Evolutionary conservation across 1,140 invertebrate species (phyloP), one percentile per base, ranked within the genome.

Genomic region (Megathymus violae): DNA sequence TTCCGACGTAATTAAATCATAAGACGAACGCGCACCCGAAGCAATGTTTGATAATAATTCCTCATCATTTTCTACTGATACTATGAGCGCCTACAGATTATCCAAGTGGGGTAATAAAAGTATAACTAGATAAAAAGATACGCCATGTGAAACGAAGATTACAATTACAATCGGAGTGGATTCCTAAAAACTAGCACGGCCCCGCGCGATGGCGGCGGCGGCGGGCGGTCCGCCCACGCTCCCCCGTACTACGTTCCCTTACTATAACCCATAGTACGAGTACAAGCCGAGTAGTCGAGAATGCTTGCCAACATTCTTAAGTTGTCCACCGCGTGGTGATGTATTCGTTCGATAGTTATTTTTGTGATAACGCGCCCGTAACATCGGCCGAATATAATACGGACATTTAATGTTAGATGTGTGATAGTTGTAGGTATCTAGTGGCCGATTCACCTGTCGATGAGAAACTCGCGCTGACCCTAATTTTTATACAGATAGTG

Each of bases 241-340:
- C 0, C 41, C 1, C 15, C 41, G 41, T 44, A 48, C 47, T 50
- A 34, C 47, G 17, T 11, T 17, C 34, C 15, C 50, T 52, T 40
- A 54, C 50, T 54, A 54, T 40, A 40, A 54, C 9, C 36, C 36
- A 54, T 52, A 41, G 50, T 41, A 40, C 22, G 50, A 22, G 50
- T 38, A 40, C 34, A 40, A 25, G 43, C 22, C 6, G 43, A 46
- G 16, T 46, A 19, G 50, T 13, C 34, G 34, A 41, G 19, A 11
- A n/a, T n/a, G 34, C 17, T 43, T 43, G 38, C 51, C 51, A 54
- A 54, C 10, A 52, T 22, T 27, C 19, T 43, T 38, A 56, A n/a
- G n/a, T n/a, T 15, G 6, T 43, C 13, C 19, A 43, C 10, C 51
- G 31, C 38, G 41, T 41, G 22, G 9, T 19, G 13, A 56, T 40